Percentiles rank a stretch among this genome's conserved stretches.
These are phyloP conservation scores for Mesoclemmys tuberculata DNA, from an alignment of 2,113 vertebrate genomes.

Conservation along the genomic window DNA sequence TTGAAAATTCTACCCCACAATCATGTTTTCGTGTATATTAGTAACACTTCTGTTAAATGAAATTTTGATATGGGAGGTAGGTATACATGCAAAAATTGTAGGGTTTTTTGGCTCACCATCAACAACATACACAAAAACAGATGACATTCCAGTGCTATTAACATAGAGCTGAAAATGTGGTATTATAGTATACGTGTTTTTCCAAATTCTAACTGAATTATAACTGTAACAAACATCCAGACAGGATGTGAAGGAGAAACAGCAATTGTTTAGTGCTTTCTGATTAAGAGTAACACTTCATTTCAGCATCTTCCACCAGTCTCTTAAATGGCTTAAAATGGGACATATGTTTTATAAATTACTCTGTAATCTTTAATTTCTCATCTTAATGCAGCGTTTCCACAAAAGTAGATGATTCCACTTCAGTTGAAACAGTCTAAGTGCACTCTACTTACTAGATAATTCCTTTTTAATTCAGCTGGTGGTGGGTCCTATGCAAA, in stretches of 20 bases:
- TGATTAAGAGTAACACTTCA: neutral
- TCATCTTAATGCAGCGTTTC: neutral
- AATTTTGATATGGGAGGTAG: neutral
- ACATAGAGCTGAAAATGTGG: neutral
- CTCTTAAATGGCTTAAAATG: neutral
- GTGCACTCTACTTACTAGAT: neutral
- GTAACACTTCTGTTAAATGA: neutral
- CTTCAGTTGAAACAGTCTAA: neutral
- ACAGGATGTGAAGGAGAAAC: neutral
- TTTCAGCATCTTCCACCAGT: neutral
- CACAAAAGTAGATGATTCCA: neutral
- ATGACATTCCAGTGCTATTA: neutral
- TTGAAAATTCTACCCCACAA: neutral
- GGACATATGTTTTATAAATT: neutral
- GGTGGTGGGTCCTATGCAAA: accelerated
- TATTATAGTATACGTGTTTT: neutral
- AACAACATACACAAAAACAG: neutral
- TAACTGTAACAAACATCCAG: neutral
- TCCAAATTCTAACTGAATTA: neutral
- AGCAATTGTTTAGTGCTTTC: neutral
- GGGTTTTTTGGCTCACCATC: neutral
- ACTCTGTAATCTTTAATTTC: neutral
- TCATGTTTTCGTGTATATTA: neutral
- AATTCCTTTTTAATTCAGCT: neutral
- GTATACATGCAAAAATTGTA: neutral